phyloP scores from a whole-genome alignment of 23 tunicate genomes.

The Botrylloides violaceus region DNA sequence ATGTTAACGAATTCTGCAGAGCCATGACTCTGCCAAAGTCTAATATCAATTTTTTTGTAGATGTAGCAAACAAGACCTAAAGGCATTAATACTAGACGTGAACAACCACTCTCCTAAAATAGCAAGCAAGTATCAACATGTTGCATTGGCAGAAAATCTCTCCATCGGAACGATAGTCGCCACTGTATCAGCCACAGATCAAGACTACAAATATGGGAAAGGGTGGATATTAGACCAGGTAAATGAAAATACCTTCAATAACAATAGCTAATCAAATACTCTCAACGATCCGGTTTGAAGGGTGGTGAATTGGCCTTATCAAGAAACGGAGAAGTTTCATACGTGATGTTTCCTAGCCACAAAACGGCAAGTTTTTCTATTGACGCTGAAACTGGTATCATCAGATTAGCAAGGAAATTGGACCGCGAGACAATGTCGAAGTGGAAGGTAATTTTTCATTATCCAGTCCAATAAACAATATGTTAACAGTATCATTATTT shows the following conservation, averaged over 20 bases:
- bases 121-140: conserved; percentile 11
- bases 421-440: conserved; percentile 37
- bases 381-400: conserved; percentile 44
- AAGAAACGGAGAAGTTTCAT: conserved; percentile 47
- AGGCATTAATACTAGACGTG: conserved; percentile 40
- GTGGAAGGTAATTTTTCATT: conserved; percentile 34
- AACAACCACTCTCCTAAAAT: conserved; percentile 53
- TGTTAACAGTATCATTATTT: neutral
- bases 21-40: too few relatives aligned
- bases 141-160: conserved; percentile 42
- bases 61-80: neutral
- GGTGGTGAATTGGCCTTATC: conserved; percentile 36
- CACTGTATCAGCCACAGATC: conserved; percentile 43
- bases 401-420: conserved; percentile 30
- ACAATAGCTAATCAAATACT: too few relatives aligned
- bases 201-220: conserved; percentile 29
- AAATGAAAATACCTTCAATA: too few relatives aligned
- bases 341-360: conserved; percentile 14
- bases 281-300: too few relatives aligned
- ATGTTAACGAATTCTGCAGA: too few relatives aligned
- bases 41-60: too few relatives aligned
- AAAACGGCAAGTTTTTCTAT: conserved; percentile 31
- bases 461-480: neutral
- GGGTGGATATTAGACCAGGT: conserved; percentile 41
- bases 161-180: conserved; percentile 35